Evolutionary conservation across 2,113 vertebrate genomes (phyloP).

Genomic region (Neopipo cinnamomea): DNA sequence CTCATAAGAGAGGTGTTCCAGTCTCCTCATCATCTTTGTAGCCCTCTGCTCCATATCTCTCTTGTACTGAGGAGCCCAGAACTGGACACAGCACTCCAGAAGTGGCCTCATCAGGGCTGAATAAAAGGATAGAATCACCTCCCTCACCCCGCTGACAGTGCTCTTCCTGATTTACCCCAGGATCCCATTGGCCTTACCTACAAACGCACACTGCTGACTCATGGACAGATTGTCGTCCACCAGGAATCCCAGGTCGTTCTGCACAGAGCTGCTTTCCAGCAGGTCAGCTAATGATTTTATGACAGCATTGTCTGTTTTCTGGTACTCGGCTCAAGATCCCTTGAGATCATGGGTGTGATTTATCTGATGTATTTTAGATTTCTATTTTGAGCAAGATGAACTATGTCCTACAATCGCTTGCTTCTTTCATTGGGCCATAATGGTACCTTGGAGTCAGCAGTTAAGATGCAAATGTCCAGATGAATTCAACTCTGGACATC

Average conservation of each 20-base stretch:
- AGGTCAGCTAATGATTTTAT: background rate
- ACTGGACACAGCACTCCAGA: background rate
- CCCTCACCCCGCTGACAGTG: accelerated
- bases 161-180: background rate
- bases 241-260: background rate
- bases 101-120: background rate
- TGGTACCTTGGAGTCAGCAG: background rate
- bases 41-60: background rate
- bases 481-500: background rate
- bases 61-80: too few relatives aligned
- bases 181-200: background rate
- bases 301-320: background rate
- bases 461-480: background rate
- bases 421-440: background rate
- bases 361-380: background rate
- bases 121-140: background rate
- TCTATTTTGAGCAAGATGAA: background rate
- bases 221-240: background rate
- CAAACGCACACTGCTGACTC: background rate
- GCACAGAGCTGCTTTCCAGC: background rate
- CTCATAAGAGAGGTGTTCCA: background rate
- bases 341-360: background rate
- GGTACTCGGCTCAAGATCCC: background rate
- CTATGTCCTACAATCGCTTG: background rate
- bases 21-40: background rate